A percentile compares a stretch with the other conserved stretches of the same genome.
These are phyloP conservation scores for Epizoanthus scotinus DNA, from an alignment of 92 coral and sea anemone genomes.

Conservation along the genomic window DNA sequence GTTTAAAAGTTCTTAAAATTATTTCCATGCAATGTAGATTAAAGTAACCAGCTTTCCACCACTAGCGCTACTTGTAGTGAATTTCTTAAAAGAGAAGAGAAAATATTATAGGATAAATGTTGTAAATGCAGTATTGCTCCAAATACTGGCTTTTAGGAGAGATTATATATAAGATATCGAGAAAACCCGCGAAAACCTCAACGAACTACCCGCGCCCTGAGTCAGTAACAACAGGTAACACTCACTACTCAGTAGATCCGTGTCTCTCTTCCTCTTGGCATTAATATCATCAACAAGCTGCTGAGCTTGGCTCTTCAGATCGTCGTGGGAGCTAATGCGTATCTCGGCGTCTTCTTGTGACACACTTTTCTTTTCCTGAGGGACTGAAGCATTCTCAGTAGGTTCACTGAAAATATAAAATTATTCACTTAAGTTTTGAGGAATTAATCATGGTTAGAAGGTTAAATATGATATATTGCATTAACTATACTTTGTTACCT, in stretches of 20 bases:
- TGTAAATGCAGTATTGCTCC: neutral
- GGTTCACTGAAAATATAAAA: constrained; percentile 22
- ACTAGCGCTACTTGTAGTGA: too few relatives aligned
- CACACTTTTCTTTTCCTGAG: neutral
- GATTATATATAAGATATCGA: neutral
- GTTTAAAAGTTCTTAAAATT: too few relatives aligned
- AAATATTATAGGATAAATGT: neutral
- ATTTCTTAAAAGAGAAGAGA: neutral
- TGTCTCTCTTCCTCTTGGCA: constrained; percentile 93
- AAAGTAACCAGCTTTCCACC: too few relatives aligned
- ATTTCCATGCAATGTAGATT: too few relatives aligned
- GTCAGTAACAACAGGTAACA: neutral
- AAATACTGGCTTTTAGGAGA: neutral
- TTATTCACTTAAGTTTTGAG: too few relatives aligned
- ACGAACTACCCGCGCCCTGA: neutral
- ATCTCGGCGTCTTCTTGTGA: constrained; percentile 4
- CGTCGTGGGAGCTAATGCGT: constrained; percentile 62
- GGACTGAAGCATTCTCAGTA: constrained; percentile 23
- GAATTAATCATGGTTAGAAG: too few relatives aligned
- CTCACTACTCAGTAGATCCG: constrained; percentile 79
- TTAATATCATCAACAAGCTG: constrained; percentile 95
- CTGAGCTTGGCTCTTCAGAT: constrained; percentile 84
- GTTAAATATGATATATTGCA: too few relatives aligned
- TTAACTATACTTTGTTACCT: too few relatives aligned
- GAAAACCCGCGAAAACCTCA: too few relatives aligned